Evolutionary conservation across 2,888 invertebrate genomes (phyloP), one percentile per base, ranked within the genome.

Genomic region (Pteria penguin): DNA sequence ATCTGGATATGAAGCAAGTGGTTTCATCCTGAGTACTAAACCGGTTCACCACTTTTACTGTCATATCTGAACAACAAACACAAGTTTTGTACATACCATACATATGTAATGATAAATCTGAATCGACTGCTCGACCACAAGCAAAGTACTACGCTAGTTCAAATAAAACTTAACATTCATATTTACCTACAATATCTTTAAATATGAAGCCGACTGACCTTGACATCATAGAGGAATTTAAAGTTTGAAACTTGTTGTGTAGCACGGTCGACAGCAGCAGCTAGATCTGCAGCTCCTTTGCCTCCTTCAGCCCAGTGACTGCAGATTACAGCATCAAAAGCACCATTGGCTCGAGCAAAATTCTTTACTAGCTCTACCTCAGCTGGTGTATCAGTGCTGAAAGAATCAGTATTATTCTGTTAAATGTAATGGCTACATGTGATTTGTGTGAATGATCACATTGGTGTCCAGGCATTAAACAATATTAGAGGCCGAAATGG

Each of bases 281-380:
- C 98, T 33, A 99, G 94, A 0, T 95, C 95, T 0, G 94, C 80
- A 0, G 98, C 98, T 4, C 99, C 99, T 4, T 93, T 93, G 4
- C 99, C 98, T 63, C 99, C 99, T 77, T 95, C 81, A 2, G 93
- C 93, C 97, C 98, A 99, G 92, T 98, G 97, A 78, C 94, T 95
- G 89, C 97, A 96, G 24, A 97, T 92, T 0, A 98, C 96, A 0
- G 98, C 98, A 86, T 95, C 95, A 91, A 94, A 95, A 0, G 99
- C 99, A 3, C 99, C 99, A 83, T 95, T 95, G 83, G 94, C 93
- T 26, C 95, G 87, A 0, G 97, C 95, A 62, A 94, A 95, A 76
- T 94, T 92, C 88, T 94, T 95, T 0, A 99, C 94, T 58, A 98
- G 87, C 62, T 96, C 94, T 76, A 98, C 93, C 93, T 99, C 99